A percentile compares a stretch with the other conserved stretches of the same genome.
Evolutionary conservation across 2,797 vertebrate genomes (phyloP).

Genomic region (Eremophila alpestris): DNA sequence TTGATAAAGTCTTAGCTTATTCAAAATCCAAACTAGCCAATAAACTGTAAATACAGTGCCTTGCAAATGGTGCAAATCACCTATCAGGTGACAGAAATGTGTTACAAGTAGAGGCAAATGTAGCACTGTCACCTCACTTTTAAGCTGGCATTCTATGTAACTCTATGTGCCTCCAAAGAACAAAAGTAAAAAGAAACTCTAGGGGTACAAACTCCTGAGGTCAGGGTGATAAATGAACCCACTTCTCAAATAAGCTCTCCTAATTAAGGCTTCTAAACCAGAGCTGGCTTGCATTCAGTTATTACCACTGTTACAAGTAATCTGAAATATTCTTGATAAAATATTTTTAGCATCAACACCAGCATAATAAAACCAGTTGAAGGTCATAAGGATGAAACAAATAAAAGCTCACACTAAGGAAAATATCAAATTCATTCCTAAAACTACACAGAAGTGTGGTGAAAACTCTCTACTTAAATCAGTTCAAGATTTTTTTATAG

Average conservation of each 20-base stretch:
- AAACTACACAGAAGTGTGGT: background rate
- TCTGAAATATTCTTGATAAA: conserved; percentile 74
- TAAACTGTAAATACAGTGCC: background rate
- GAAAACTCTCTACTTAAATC: background rate
- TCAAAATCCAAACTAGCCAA: background rate
- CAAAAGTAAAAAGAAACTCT: background rate
- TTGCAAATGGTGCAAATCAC: background rate
- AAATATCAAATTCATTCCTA: background rate
- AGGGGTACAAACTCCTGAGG: conserved; percentile 3
- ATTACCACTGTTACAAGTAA: conserved; percentile 60
- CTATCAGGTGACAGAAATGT: background rate
- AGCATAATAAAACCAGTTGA: conserved; percentile 31
- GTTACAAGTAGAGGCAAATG: background rate
- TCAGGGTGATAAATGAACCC: conserved; percentile 61
- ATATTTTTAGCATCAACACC: conserved; percentile 52
- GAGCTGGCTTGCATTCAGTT: conserved; percentile 58
- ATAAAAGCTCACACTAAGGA: background rate
- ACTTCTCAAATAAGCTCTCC: conserved; percentile 70
- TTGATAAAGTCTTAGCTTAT: background rate
- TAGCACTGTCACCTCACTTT: background rate
- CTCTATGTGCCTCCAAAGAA: background rate
- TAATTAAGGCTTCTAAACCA: conserved; percentile 64
- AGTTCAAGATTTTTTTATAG: background rate
- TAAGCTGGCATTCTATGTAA: background rate
- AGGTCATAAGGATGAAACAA: conserved; percentile 62